Conservation (phyloP, 1,140 invertebrate genomes). For the Coenobita brevimanus region DNA sequence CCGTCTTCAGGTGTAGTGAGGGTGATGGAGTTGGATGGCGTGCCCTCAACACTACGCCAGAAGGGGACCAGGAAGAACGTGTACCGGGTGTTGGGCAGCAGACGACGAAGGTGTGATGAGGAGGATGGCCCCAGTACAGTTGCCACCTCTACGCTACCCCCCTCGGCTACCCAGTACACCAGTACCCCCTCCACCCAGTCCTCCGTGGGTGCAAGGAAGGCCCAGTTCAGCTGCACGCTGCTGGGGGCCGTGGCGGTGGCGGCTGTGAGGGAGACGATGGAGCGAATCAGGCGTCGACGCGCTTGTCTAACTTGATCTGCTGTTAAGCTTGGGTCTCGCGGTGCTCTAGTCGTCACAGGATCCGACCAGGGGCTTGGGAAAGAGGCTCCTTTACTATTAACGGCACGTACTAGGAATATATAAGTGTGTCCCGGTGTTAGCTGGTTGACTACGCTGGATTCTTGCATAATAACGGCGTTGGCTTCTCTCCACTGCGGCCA, state of each 20-base stretch:
- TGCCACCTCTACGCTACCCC: constrained; percentile 25
- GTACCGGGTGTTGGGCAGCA: constrained; percentile 77
- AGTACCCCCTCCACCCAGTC: constrained; percentile 36
- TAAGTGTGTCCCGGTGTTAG: constrained; percentile 44
- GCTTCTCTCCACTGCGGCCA: constrained; percentile 41
- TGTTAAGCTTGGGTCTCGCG: constrained; percentile 19
- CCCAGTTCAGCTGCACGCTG: constrained; percentile 38
- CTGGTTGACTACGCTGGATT: constrained; percentile 25
- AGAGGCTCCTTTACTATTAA: constrained; percentile 35
- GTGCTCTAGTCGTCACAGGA: constrained; percentile 17
- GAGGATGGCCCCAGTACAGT: constrained; percentile 57
- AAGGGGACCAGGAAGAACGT: constrained; percentile 87
- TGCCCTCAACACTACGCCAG: constrained; percentile 84
- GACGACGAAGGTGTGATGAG: constrained; percentile 51
- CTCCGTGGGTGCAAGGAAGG: constrained; percentile 17
- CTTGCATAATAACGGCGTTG: constrained; percentile 24
- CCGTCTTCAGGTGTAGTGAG: constrained; percentile 84
- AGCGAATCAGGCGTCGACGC: constrained; percentile 11
- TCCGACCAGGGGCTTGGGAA: constrained; percentile 49
- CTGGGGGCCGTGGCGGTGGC: constrained; percentile 21
- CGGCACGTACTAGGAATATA: constrained; percentile 46
- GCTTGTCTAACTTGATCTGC: constrained; percentile 31
- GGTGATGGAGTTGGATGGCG: constrained; percentile 83
- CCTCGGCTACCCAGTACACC: constrained; percentile 30
- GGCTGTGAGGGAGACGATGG: constrained; percentile 27